Conservation (phyloP, 2,888 invertebrate genomes). For the Tipula vernalis region DNA sequence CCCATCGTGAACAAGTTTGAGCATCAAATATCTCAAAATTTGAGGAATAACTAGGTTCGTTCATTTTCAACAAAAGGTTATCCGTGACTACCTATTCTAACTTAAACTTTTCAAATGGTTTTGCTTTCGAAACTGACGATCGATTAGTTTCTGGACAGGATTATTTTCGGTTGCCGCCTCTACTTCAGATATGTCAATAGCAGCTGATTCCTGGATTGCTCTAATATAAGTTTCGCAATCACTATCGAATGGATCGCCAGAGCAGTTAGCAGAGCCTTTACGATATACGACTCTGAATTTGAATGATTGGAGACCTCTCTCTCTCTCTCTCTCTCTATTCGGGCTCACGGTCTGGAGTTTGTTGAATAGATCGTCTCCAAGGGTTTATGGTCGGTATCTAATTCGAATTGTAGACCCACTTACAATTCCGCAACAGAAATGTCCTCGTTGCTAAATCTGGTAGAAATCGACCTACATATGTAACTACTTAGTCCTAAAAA, state of each 20-base stretch:
- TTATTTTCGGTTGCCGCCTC: not conserved
- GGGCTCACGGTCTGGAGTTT: not conserved
- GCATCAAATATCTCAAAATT: not conserved
- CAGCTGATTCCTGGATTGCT: not conserved
- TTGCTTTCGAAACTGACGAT: not conserved
- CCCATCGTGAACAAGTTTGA: not conserved
- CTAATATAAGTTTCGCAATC: too few relatives aligned
- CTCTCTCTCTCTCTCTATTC: not conserved
- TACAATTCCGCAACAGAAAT: not conserved
- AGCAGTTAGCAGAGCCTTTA: too few relatives aligned
- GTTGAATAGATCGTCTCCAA: not conserved
- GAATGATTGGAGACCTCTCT: too few relatives aligned
- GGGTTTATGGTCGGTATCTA: not conserved
- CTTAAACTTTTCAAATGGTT: not conserved
- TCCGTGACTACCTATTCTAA: not conserved
- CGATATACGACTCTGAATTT: not conserved
- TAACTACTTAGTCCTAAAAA: not conserved
- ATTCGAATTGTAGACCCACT: not conserved
- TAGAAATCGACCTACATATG: not conserved
- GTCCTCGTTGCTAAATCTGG: not conserved
- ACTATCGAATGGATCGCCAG: not conserved
- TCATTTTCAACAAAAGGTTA: not conserved
- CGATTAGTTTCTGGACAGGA: not conserved
- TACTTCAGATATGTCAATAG: not conserved
- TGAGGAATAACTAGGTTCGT: not conserved